Evolutionary conservation across 2,797 vertebrate species (phyloP), one percentile per base, ranked within the genome.

Genomic region (Esox lucius): DNA sequence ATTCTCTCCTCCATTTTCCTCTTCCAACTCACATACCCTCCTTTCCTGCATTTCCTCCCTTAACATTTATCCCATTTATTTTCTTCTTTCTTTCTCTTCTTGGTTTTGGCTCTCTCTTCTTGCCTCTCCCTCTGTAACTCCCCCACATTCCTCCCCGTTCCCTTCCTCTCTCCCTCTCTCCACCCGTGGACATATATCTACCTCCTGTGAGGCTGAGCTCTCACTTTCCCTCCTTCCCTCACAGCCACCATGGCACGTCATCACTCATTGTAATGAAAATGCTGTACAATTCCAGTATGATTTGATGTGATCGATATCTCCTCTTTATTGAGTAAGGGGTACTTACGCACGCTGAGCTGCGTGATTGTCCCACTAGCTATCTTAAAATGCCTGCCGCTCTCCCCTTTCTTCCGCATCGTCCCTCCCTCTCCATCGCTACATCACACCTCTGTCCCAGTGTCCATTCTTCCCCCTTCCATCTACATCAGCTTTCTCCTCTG

Each of bases 1-100:
- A 62, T 62, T 35, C 56, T 49, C 19, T 56, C 71, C 59, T 68
- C 59, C 49, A 26, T 67, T 35, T 56, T 31, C 59, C 42, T 39
- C 33, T 11, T 73, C 12, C 26, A 26, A 26, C 24, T 65, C 62
- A 26, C 11, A 11, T 4, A 11, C 62, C 62, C 24, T 64, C 24
- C 28, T 12, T 65, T 65, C 28, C 8, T 33, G 22, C 56, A 61
- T 61, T 9, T 61, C 16, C 56, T 19, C 42, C 42, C 42, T 13
- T 46, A 0, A 46, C 42, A 28, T 65, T 65, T 65, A 4, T 33
- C 24, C 13, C 26, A 12, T 28, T 3, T 65, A 13, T 15, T 15
- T 31, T 12, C 1, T 31, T 15, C 62, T 65, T 17, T 35, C 31
- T 6, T 19, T 65, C 62, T 4, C 2, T 59, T 65, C 62, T 31